phyloP scores from a whole-genome alignment of 2,888 invertebrate genomes.

The Sphaeridia pumilis region DNA sequence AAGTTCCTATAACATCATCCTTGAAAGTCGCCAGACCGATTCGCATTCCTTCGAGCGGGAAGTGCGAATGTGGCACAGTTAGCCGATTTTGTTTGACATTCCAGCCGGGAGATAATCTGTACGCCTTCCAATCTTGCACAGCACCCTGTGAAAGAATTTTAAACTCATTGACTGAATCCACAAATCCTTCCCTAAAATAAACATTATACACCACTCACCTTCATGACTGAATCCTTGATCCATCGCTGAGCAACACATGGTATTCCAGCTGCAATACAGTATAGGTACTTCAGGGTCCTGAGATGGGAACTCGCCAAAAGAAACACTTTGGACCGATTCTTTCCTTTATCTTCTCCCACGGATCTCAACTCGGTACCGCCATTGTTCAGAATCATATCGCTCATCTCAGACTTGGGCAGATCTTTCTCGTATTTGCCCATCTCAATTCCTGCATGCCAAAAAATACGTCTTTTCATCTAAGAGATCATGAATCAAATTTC shows the following conservation, averaged over 20 bases:
- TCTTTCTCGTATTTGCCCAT: constrained; percentile 1
- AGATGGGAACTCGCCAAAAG: constrained; percentile 10
- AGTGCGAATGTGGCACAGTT: constrained; percentile 3
- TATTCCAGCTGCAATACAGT: constrained; percentile 9
- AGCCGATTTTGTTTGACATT: not conserved
- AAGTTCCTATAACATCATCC: constrained; percentile 5
- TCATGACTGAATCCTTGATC: constrained; percentile 5
- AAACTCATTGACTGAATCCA: no score
- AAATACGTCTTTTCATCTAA: not conserved
- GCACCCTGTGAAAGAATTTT: not conserved
- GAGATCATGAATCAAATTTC: no score
- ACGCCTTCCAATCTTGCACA: constrained; percentile 2
- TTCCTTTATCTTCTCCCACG: constrained; percentile 2
- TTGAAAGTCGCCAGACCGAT: constrained; percentile 11
- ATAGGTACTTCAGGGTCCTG: constrained; percentile 9
- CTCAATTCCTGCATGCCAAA: not conserved
- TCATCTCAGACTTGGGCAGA: constrained; percentile 5
- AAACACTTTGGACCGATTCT: constrained; percentile 3
- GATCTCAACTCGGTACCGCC: constrained; percentile 2
- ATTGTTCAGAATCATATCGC: not conserved
- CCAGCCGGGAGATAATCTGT: constrained; percentile 7
- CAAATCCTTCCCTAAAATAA: not conserved
- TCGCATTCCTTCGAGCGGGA: constrained; percentile 5
- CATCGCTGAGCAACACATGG: constrained; percentile 11
- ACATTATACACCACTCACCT: not conserved